phyloP scores from a whole-genome alignment of 2,113 vertebrate genomes.

The Cephalopholis sonnerati region DNA sequence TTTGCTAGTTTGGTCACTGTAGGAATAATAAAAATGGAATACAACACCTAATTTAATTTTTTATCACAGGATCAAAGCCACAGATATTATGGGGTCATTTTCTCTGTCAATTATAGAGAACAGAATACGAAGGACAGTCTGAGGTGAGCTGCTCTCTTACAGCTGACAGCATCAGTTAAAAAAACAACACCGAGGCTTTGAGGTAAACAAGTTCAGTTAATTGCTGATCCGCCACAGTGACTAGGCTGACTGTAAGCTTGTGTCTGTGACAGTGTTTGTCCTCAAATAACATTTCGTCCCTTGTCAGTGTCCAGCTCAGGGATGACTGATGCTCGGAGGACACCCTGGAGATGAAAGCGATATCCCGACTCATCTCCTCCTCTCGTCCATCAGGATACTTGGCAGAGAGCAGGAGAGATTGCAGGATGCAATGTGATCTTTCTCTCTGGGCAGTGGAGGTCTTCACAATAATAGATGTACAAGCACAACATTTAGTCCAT shows the following conservation, averaged over 20 bases:
- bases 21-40: background rate
- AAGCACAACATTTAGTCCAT: slow-evolving; percentile 3
- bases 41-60: slow-evolving; percentile 16
- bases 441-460: background rate
- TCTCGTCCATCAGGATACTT: slow-evolving; percentile 21
- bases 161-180: background rate
- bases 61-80: slow-evolving; percentile 13
- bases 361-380: background rate
- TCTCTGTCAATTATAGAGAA: background rate
- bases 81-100: too few species aligned
- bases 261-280: background rate
- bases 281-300: slow-evolving; percentile 17
- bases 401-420: background rate
- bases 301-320: background rate
- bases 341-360: slow-evolving; percentile 35
- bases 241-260: background rate
- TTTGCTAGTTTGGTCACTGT: background rate
- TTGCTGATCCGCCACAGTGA: background rate
- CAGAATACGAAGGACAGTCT: background rate
- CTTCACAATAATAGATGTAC: background rate
- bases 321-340: slow-evolving; percentile 19
- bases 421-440: background rate
- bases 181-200: slow-evolving; percentile 1
- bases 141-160: background rate
- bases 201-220: slow-evolving; percentile 7